Base-by-base conservation (phyloP, 92 coral and sea anemone genomes). In the Chrysogorgia sp. region DNA sequence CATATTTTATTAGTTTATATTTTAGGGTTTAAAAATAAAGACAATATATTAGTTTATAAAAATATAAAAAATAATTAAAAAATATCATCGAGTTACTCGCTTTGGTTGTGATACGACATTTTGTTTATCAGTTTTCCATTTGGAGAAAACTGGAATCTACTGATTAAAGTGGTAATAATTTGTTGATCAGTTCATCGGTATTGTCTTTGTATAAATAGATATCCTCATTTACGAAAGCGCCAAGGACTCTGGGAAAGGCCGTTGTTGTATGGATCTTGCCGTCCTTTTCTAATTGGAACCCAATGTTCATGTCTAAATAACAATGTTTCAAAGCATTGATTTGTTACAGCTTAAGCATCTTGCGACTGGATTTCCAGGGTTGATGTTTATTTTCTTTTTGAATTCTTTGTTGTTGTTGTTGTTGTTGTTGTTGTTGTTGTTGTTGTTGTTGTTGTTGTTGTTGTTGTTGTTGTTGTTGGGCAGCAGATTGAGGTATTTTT, bases 21-120 rank as follows among this genome's bases (percentile, higher is more conserved):
- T n/a, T n/a, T n/a, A n/a, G n/a, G n/a, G n/a, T n/a, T n/a, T n/a
- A n/a, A n/a, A n/a, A n/a, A n/a, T n/a, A n/a, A n/a, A n/a, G n/a
- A n/a, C n/a, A n/a, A n/a, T n/a, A n/a, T n/a, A n/a, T n/a, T n/a
- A n/a, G n/a, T n/a, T n/a, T n/a, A n/a, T n/a, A n/a, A n/a, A n/a
- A n/a, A n/a, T n/a, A n/a, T n/a, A n/a, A n/a, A n/a, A n/a, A n/a
- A n/a, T n/a, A n/a, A n/a, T n/a, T n/a, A n/a, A n/a, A n/a, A n/a
- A n/a, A n/a, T n/a, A n/a, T n/a, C n/a, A n/a, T n/a, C n/a, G n/a
- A n/a, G n/a, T n/a, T n/a, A n/a, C n/a, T n/a, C n/a, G n/a, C n/a
- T n/a, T n/a, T n/a, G n/a, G n/a, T n/a, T n/a, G 64, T 20, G 64
- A 28, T 17, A 28, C 64, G 15, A 28, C 64, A 58, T 58, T 58